Evolutionary conservation across 2,113 vertebrate species (phyloP).

Genomic region (Vidua macroura): DNA sequence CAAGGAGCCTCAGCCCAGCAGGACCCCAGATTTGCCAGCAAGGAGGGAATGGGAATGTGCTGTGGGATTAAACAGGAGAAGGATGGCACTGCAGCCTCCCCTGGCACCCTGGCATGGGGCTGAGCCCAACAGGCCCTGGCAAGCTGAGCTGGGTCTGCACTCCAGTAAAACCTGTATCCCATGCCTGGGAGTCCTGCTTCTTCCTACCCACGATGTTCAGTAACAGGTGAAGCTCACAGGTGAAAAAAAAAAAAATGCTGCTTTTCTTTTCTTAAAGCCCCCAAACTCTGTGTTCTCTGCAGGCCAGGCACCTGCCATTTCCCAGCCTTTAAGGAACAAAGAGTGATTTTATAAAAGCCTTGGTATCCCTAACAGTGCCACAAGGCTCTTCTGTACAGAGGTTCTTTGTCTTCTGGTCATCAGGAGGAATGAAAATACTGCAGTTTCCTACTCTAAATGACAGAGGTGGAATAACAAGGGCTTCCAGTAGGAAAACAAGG

Average conservation of each 20-base stretch:
- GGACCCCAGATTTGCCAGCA: background rate
- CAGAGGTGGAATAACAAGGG: background rate
- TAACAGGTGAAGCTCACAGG: background rate
- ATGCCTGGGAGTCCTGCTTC: background rate
- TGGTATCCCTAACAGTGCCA: background rate
- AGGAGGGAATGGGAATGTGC: background rate
- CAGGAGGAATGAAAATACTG: background rate
- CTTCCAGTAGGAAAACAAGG: background rate
- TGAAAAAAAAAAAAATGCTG: background rate
- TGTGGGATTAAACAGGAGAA: background rate
- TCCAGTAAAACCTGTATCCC: background rate
- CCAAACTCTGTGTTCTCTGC: background rate
- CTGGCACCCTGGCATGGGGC: fast-evolving
- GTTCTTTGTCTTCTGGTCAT: background rate
- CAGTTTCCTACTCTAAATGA: background rate
- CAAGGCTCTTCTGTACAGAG: background rate
- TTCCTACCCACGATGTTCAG: background rate
- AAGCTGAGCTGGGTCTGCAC: background rate
- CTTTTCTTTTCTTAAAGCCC: background rate
- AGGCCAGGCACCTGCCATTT: background rate
- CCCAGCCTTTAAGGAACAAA: background rate
- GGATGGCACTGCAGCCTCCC: background rate
- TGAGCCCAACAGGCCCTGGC: background rate
- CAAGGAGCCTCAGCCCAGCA: background rate
- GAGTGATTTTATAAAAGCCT: background rate